Evolutionary conservation across 2,888 invertebrate genomes (phyloP), one percentile per base, ranked within the genome.

Genomic region (Xestobium rufovillosum): DNA sequence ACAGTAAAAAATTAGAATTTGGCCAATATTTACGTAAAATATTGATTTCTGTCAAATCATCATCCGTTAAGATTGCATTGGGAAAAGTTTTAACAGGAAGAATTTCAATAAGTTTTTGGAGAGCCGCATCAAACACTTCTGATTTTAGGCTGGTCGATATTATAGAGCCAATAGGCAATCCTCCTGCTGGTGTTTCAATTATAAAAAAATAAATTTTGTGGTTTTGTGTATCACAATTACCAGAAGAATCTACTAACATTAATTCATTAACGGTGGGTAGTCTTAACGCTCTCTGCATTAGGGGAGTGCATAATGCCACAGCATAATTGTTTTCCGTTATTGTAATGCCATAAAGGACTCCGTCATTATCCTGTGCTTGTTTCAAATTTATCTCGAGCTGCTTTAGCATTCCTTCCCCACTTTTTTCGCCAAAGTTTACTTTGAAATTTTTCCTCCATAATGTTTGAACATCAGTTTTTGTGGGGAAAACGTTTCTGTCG

Each of bases 81-180:
- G 44, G 41, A 19, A 23, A n/a, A 23, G 42, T 15, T 29, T 44
- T 36, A 13, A 26, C 31, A 14, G 36, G 42, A 3, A 44, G 9
- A 8, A 46, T 44, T 32, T 42, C 36, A 31, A 31, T 17, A 4
- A 41, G 12, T 28, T n/a, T n/a, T n/a, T n/a, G n/a, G n/a, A n/a
- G n/a, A n/a, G n/a, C n/a, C n/a, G 25, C 34, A 30, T 27, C 29
- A 33, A 41, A 35, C n/a, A 38, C 12, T 6, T 25, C 16, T 17
- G 12, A 3, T 16, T 43, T 42, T 40, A n/a, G 38, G 23, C 40
- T 38, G 34, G 34, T 44, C 9, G 40, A 40, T 31, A 45, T 13
- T 14, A 42, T 39, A 28, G 42, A 45, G 10, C 38, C 44, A 16
- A 44, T 30, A 30, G 43, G 45, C 16, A 44, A 15, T 34, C 46